Evolutionary conservation across 2,888 invertebrate genomes (phyloP), one percentile per base, ranked within the genome.

Genomic region (Cecidostiba fungosa): DNA sequence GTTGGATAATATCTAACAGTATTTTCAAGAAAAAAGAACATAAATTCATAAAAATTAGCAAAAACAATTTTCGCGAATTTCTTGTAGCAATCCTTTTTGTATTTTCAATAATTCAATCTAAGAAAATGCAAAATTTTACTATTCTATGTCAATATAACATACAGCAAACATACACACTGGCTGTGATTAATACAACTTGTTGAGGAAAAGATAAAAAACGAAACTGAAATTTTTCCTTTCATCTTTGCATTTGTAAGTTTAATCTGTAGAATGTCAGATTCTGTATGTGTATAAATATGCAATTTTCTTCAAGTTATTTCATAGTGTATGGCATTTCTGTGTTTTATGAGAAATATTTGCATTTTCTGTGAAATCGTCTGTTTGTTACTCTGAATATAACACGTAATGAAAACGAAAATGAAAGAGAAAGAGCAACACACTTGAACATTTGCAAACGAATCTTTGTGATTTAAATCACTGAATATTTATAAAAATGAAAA

Each of bases 201-300:
- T 70, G 72, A 69, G 47, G 39, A 66, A 26, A 47, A 81, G 70
- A 70, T n/a, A 59, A 50, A 12, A 39, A 54, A 47, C 23, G 36
- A 62, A 83, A 47, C 47, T 69, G 32, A 32, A 82, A 66, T 66
- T 74, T 86, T 81, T 84, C 26, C 74, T 84, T 84, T 84, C 77
- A 81, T 36, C 66, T 84, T 84, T 86, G 77, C 80, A 86, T 84
- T 86, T 81, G 47, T 84, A 73, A 73, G 36, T 83, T 83, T 84
- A 77, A 80, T 84, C 43, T 74, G 12, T 84, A 84, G 43, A 36
- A 39, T 77, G 43, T 50, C 50, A 77, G 39, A 80, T 86, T 80
- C 39, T 73, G 12, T 84, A 54, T 84, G 54, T 43, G 69, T 72
- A 59, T 62, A 77, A 69, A 32, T 32, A 73, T 73, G 47, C 19